These are phyloP conservation scores for Nothocercus nigrocapillus DNA, from an alignment of 2,113 vertebrate species.

Conservation along the genomic window DNA sequence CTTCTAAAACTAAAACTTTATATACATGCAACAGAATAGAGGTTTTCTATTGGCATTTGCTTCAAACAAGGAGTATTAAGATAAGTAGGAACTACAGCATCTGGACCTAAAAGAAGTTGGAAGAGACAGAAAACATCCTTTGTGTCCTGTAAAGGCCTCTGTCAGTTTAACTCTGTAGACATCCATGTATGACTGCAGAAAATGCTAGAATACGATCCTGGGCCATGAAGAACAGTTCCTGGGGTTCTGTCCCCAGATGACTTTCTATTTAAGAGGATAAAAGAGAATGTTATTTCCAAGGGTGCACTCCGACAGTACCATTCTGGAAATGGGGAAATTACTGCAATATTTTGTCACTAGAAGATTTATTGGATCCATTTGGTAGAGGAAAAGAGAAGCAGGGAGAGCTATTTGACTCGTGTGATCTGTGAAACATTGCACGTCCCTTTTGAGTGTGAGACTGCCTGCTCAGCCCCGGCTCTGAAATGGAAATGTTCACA, in stretches of 20 bases:
- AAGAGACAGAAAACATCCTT: not conserved
- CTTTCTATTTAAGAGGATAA: not conserved
- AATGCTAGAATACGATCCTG: not conserved
- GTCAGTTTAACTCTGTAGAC: not conserved
- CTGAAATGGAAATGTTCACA: not conserved
- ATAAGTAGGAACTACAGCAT: not conserved
- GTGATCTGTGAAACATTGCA: not conserved
- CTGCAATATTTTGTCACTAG: not conserved
- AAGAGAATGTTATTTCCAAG: constrained; percentile 6
- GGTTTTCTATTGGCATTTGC: not conserved
- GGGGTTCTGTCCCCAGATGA: not conserved
- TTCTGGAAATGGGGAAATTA: not conserved
- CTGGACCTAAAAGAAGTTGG: not conserved
- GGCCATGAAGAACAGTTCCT: not conserved
- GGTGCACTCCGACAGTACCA: not conserved
- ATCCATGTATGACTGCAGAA: not conserved
- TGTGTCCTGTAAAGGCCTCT: not conserved
- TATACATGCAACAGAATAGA: not conserved
- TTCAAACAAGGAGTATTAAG: not conserved
- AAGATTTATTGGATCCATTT: not conserved
- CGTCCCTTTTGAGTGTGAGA: not conserved
- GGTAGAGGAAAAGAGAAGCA: not conserved
- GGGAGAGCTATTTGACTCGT: not conserved
- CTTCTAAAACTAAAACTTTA: not conserved
- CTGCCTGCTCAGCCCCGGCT: not conserved